Conservation (phyloP, 2,797 vertebrate genomes). For the Sorex maritimensis region DNA sequence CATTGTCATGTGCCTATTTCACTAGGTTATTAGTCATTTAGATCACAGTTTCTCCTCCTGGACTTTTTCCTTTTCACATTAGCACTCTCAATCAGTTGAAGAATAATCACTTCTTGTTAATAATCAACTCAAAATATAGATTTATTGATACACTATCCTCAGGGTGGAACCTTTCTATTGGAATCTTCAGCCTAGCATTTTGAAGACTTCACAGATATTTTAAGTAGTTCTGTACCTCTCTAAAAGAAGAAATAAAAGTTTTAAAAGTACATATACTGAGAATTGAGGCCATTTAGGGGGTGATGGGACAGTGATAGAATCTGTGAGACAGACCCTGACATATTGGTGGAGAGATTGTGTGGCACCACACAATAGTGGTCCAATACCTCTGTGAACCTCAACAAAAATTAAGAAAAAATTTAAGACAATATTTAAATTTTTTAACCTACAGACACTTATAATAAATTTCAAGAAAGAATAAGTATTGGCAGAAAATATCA, state of each 20-base stretch:
- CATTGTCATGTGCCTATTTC: background rate
- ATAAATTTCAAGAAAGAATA: background rate
- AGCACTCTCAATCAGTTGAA: background rate
- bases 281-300: too few species aligned
- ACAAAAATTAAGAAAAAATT: too few species aligned
- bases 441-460: too few species aligned
- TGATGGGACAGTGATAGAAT: too few species aligned
- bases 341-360: too few species aligned
- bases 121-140: too few species aligned
- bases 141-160: background rate
- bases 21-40: background rate
- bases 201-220: background rate
- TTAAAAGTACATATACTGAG: background rate
- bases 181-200: background rate
- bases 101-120: too few species aligned
- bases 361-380: too few species aligned
- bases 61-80: background rate
- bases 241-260: background rate
- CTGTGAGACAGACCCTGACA: too few species aligned
- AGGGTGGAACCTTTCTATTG: too few species aligned
- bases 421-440: too few species aligned
- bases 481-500: background rate
- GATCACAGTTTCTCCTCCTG: background rate
- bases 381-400: too few species aligned
- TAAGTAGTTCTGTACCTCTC: background rate